Conservation (phyloP, 2,113 vertebrate species). For the Ondatra zibethicus region DNA sequence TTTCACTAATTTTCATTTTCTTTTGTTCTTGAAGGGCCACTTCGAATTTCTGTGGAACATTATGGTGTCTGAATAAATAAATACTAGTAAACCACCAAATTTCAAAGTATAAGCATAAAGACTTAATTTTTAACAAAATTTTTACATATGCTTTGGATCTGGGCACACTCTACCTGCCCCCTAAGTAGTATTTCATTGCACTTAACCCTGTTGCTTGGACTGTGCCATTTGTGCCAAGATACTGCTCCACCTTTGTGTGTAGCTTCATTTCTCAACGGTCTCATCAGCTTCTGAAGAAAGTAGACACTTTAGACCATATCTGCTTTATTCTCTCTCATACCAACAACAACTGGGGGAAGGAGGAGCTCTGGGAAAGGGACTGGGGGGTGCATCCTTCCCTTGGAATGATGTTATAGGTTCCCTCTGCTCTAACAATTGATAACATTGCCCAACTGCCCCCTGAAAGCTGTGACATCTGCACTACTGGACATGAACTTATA, state of each 20-base stretch:
- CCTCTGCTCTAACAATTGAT: neutral
- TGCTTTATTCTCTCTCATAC: neutral
- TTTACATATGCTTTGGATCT: neutral
- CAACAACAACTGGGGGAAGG: neutral
- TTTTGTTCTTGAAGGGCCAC: neutral
- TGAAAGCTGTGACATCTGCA: neutral
- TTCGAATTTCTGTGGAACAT: neutral
- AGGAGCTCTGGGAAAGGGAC: neutral
- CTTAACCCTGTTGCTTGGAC: neutral
- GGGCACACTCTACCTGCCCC: neutral
- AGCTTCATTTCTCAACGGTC: neutral
- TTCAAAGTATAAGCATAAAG: neutral
- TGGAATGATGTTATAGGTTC: neutral
- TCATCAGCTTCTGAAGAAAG: neutral
- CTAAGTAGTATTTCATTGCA: neutral
- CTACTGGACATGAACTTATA: neutral
- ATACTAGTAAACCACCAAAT: neutral
- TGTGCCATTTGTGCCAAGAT: neutral
- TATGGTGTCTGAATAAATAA: neutral
- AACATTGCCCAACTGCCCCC: neutral
- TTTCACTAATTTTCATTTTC: slow-evolving; percentile 17
- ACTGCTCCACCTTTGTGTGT: no score
- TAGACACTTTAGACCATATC: fast-evolving
- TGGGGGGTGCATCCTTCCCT: neutral
- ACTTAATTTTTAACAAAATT: neutral